Evolutionary conservation across 2,797 vertebrate species (phyloP).

Genomic region (Onychomys arenicola): DNA sequence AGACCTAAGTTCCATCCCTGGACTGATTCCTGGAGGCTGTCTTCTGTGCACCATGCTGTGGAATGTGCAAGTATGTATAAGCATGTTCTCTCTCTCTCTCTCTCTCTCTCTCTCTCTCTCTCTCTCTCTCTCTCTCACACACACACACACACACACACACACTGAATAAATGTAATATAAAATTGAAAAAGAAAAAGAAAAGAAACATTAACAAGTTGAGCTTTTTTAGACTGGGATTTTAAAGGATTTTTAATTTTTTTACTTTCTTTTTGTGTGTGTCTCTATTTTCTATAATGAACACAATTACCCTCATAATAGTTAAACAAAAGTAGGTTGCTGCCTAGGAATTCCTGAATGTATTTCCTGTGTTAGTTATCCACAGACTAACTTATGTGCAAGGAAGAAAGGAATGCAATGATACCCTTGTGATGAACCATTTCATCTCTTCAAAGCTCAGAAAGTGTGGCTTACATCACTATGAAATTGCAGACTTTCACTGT

Average conservation of each 20-base stretch:
- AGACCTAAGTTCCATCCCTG: background rate
- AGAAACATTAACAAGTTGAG: background rate
- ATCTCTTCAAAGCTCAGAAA: conserved; percentile 51
- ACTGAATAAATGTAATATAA: background rate
- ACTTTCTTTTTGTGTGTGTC: background rate
- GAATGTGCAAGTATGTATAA: background rate
- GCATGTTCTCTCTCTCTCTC: background rate
- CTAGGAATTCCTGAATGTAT: conserved; percentile 6
- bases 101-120: no score
- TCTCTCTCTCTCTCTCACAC: no score
- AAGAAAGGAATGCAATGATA: background rate
- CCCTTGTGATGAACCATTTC: background rate
- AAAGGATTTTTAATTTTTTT: conserved; percentile 30
- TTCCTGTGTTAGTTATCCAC: background rate
- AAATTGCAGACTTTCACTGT: conserved; percentile 57
- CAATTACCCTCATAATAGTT: background rate
- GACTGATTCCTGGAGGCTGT: background rate
- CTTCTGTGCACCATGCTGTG: background rate
- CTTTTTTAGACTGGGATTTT: conserved; percentile 2
- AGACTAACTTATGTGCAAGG: background rate
- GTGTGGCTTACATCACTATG: conserved; percentile 6
- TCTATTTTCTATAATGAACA: background rate
- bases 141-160: background rate
- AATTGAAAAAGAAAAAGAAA: background rate
- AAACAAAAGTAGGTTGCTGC: background rate